These are phyloP conservation scores for Athetis lepigone DNA, from an alignment of 2,888 invertebrate species.

Conservation along the genomic window DNA sequence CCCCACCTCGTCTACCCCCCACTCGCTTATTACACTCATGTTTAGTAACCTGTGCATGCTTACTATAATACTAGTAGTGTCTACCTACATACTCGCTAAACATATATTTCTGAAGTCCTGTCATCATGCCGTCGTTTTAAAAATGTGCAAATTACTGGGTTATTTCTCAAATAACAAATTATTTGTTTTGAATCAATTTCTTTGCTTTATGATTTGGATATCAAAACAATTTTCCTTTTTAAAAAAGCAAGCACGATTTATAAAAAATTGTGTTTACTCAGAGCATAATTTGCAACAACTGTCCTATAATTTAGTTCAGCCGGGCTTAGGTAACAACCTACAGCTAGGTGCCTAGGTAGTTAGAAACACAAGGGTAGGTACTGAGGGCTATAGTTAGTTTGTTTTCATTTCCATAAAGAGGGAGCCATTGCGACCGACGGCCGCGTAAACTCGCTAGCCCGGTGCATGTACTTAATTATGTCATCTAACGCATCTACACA, in stretches of 20 bases:
- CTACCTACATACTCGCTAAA: conserved; percentile 1
- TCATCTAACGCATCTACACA: conserved; percentile 50
- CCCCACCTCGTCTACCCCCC: conserved; percentile 60
- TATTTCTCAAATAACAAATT: background rate
- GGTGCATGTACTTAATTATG: conserved; percentile 51
- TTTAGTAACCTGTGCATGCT: conserved; percentile 54
- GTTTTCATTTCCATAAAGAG: conserved; percentile 72
- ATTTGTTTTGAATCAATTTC: background rate
- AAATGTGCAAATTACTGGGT: conserved; percentile 6
- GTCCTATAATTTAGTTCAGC: conserved; percentile 28
- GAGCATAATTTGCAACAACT: conserved; percentile 36
- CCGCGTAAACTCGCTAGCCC: conserved; percentile 58
- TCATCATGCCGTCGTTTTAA: conserved; percentile 23
- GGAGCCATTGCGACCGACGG: conserved; percentile 65
- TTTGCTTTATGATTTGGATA: background rate
- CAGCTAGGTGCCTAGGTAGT: conserved; percentile 19
- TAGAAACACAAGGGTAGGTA: conserved; percentile 39
- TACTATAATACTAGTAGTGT: conserved; percentile 30
- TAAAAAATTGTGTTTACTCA: conserved; percentile 22
- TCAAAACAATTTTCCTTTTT: background rate
- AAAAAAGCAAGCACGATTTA: conserved; percentile 6
- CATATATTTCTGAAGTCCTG: conserved; percentile 42
- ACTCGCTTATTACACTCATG: conserved; percentile 57
- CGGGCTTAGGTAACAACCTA: conserved; percentile 31
- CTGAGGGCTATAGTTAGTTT: conserved; percentile 71